phyloP scores from a whole-genome alignment of 2,888 invertebrate species.

The Hedya salicella region DNA sequence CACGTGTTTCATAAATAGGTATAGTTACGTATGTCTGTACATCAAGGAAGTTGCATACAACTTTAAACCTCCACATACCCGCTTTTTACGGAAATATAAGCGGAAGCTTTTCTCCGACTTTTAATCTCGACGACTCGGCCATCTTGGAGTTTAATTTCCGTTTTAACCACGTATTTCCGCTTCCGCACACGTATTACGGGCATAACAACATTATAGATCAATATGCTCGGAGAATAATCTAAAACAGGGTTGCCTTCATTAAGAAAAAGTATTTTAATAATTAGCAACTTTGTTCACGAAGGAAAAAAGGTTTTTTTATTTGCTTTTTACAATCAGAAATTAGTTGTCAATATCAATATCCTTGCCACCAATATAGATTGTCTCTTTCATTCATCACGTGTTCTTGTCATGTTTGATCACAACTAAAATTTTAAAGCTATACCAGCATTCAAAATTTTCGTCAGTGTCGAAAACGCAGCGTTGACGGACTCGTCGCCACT shows the following conservation, averaged over 20 bases:
- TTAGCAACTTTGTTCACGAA: not conserved
- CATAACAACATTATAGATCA: not conserved
- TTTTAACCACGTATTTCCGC: constrained; percentile 21
- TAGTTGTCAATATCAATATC: no score
- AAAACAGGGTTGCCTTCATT: not conserved
- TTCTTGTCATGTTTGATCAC: no score
- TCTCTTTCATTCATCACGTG: no score
- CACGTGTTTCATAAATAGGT: no score
- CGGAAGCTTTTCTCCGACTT: constrained; percentile 18
- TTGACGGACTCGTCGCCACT: no score
- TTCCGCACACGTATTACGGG: constrained; percentile 4
- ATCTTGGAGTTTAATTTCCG: constrained; percentile 30
- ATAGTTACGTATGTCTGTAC: no score
- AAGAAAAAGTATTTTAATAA: not conserved
- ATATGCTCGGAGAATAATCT: not conserved
- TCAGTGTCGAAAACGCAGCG: no score
- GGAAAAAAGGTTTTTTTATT: no score
- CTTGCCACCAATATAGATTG: no score
- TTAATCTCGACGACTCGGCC: constrained; percentile 16
- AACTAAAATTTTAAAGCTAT: no score
- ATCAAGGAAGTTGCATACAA: not conserved
- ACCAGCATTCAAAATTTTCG: no score
- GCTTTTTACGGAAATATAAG: constrained; percentile 13
- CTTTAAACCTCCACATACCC: not conserved
- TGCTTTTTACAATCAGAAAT: no score